Evolutionary conservation across 2,888 invertebrate species (phyloP).

Genomic region (Andrena flavipes): DNA sequence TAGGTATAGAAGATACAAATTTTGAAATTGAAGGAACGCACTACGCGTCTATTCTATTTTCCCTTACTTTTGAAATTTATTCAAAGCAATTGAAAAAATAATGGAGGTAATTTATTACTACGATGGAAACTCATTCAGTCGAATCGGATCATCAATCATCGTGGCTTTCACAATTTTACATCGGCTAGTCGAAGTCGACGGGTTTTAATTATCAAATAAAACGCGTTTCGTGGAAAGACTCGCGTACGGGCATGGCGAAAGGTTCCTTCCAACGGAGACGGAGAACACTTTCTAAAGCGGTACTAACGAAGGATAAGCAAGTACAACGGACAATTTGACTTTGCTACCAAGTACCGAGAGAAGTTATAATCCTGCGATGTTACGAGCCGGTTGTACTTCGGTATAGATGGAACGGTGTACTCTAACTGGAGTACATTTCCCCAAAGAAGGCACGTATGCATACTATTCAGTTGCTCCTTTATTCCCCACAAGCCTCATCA

Average conservation of each 20-base stretch:
- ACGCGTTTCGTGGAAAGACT: conserved; percentile 23
- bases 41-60: background rate
- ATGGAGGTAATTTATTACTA: background rate
- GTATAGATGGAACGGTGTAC: conserved; percentile 52
- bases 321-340: conserved; percentile 20
- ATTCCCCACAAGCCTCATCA: background rate
- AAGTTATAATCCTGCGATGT: conserved; percentile 35
- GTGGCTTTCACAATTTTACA: background rate
- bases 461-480: background rate
- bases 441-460: background rate
- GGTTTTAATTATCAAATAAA: conserved; percentile 45
- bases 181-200: background rate
- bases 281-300: conserved; percentile 46
- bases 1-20: too few relatives aligned
- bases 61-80: background rate
- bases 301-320: conserved; percentile 40
- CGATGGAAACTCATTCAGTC: background rate
- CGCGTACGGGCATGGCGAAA: conserved; percentile 21
- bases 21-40: background rate
- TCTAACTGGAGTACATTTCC: conserved; percentile 42
- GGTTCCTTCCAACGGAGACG: conserved; percentile 7
- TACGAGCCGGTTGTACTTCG: conserved; percentile 31
- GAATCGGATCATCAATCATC: background rate
- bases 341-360: conserved; percentile 20
- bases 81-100: too few relatives aligned